phyloP scores from a whole-genome alignment of 2,113 vertebrate genomes.

The Pitta sordida region DNA sequence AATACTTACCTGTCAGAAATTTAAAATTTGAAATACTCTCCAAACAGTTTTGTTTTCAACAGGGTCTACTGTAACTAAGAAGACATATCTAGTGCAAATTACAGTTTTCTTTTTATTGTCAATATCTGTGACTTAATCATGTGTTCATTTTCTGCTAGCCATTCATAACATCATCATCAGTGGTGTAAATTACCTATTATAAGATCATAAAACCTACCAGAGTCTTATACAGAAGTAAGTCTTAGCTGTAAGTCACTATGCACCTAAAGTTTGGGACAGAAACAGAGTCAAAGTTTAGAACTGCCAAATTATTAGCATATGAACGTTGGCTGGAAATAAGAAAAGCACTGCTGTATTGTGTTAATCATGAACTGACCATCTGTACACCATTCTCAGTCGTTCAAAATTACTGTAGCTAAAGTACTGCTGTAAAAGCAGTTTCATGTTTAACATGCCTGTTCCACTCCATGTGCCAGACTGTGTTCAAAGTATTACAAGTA shows the following conservation, averaged over 20 bases:
- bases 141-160: conserved; percentile 45
- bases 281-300: conserved; percentile 35
- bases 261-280: conserved; percentile 55
- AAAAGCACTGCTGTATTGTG: conserved; percentile 10
- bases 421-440: conserved; percentile 20
- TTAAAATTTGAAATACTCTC: neutral
- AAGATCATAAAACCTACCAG: neutral
- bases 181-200: conserved; percentile 58
- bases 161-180: neutral
- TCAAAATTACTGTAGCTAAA: neutral
- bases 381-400: neutral
- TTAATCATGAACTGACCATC: neutral
- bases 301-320: neutral
- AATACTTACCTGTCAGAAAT: neutral
- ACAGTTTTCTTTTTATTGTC: conserved; percentile 50
- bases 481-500: neutral
- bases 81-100: neutral
- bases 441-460: neutral
- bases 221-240: neutral
- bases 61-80: neutral
- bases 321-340: conserved; percentile 46
- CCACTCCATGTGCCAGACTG: neutral
- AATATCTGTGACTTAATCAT: conserved; percentile 49
- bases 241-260: neutral
- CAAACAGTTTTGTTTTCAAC: neutral